phyloP scores from a whole-genome alignment of 2,113 vertebrate species.

The Brienomyrus longianalis region DNA sequence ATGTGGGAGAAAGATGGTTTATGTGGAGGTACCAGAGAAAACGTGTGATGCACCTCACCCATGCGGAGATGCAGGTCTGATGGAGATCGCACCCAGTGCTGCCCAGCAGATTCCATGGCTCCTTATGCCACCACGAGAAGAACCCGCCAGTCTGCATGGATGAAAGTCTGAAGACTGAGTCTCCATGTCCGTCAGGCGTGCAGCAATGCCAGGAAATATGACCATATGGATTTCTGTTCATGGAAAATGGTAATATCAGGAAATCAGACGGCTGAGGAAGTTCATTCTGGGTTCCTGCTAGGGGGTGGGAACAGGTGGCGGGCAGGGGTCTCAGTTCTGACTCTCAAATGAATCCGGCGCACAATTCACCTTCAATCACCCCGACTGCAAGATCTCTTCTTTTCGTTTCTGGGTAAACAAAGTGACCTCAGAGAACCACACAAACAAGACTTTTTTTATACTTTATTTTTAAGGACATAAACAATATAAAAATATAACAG shows the following conservation, averaged over 20 bases:
- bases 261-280: not conserved
- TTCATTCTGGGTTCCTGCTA: not conserved
- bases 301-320: not conserved
- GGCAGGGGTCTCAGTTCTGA: not conserved
- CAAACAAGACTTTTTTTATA: not conserved
- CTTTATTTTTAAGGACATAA: not conserved
- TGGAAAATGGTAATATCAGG: not conserved
- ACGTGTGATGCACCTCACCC: not conserved
- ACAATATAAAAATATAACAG: not conserved
- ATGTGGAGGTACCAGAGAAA: not conserved
- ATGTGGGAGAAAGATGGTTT: not conserved
- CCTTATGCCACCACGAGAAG: not conserved
- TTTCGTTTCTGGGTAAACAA: not conserved
- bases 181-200: not conserved
- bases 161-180: not conserved
- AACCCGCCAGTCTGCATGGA: not conserved
- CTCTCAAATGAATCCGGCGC: not conserved
- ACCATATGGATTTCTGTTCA: not conserved
- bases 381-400: not conserved
- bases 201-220: not conserved
- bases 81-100: conserved; percentile 7
- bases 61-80: not conserved
- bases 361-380: not conserved
- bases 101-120: conserved; percentile 18
- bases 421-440: not conserved